A percentile compares a stretch with the other conserved stretches of the same genome.
Conservation (phyloP, 2,797 vertebrate genomes). For the Odontamblyopus rebecca region DNA sequence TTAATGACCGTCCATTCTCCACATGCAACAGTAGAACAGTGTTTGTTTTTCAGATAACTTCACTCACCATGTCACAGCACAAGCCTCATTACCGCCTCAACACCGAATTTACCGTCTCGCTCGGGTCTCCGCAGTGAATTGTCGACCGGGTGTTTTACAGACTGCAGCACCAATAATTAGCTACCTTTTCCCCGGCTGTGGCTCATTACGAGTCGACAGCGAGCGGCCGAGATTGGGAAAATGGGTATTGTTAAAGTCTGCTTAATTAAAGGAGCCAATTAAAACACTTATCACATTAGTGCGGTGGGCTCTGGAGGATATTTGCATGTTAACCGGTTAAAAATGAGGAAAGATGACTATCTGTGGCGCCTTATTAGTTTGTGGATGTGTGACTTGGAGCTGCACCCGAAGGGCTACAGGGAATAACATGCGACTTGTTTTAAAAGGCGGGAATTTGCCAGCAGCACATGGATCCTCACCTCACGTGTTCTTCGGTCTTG, state of each 20-base stretch:
- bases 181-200: constrained; percentile 43
- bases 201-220: constrained; percentile 58
- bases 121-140: constrained; percentile 39
- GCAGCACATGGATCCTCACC: constrained; percentile 47
- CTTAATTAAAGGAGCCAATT: constrained; percentile 74
- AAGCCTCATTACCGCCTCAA: constrained; percentile 18
- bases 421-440: constrained; percentile 37
- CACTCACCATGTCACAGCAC: constrained; percentile 13
- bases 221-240: constrained; percentile 47
- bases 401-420: constrained; percentile 25
- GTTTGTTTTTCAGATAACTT: constrained; percentile 17
- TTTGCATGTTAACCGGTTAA: constrained; percentile 54
- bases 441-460: constrained; percentile 36
- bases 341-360: constrained; percentile 59
- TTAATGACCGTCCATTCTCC: constrained; percentile 6
- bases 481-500: constrained; percentile 58
- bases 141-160: constrained; percentile 37
- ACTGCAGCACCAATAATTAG: constrained; percentile 58
- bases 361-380: constrained; percentile 53
- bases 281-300: constrained; percentile 69
- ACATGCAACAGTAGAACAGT: constrained; percentile 1
- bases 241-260: constrained; percentile 61
- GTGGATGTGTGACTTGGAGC: constrained; percentile 21
- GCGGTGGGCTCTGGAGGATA: constrained; percentile 57
- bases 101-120: constrained; percentile 24